phyloP scores from a whole-genome alignment of 2,113 vertebrate species.

The Chauna torquata region DNA sequence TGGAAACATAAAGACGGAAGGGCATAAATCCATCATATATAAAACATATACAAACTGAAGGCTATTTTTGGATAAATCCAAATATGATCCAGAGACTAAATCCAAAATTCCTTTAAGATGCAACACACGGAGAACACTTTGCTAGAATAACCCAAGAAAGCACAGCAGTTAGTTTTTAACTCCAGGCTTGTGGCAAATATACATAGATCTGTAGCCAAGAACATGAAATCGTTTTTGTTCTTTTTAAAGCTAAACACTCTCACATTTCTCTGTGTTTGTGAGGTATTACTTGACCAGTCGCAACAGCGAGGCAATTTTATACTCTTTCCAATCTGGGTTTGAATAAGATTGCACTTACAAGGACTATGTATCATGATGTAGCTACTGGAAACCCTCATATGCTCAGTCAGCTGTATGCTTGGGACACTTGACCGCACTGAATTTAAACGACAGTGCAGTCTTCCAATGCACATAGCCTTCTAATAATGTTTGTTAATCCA shows the following conservation, averaged over 20 bases:
- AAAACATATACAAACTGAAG: background rate
- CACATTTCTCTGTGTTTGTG: background rate
- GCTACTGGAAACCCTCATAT: conserved; percentile 1
- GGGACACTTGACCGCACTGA: conserved; percentile 33
- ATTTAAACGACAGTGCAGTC: conserved; percentile 17
- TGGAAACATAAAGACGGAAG: background rate
- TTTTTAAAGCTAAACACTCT: background rate
- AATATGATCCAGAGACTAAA: background rate
- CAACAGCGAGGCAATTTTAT: background rate
- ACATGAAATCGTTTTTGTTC: background rate
- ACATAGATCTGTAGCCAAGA: background rate
- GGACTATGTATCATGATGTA: background rate
- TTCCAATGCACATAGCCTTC: conserved; percentile 44
- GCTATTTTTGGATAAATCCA: background rate
- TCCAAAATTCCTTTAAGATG: background rate
- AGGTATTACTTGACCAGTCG: background rate
- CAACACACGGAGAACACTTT: background rate
- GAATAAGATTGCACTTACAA: background rate
- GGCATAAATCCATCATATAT: background rate
- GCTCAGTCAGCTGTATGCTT: background rate
- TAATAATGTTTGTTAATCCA: conserved; percentile 50
- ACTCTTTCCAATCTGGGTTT: background rate
- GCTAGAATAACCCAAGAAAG: background rate
- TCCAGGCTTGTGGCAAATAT: background rate
- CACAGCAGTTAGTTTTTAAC: background rate